phyloP scores from a whole-genome alignment of 2,797 vertebrate genomes.

The Halcyon badia region DNA sequence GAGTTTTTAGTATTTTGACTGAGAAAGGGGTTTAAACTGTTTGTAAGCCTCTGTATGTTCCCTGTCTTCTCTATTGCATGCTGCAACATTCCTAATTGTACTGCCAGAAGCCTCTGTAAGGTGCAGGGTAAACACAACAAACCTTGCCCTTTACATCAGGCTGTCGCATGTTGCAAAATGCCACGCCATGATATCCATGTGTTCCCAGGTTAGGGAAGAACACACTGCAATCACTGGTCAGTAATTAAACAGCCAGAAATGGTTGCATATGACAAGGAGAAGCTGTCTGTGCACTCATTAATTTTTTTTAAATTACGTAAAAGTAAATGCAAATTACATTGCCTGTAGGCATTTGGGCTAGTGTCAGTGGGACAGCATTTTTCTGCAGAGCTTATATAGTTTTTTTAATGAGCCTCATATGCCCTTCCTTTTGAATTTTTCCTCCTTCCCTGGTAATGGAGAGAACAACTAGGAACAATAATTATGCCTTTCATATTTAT shows the following conservation, averaged over 20 bases:
- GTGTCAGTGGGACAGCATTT: fast-evolving
- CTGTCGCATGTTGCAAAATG: fast-evolving
- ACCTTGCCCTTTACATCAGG: background rate
- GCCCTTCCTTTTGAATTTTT: background rate
- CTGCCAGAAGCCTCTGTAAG: background rate
- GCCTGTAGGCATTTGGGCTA: background rate
- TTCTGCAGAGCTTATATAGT: background rate
- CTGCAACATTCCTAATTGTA: fast-evolving
- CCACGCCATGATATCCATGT: fast-evolving
- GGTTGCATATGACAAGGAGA: background rate
- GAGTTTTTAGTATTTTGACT: background rate
- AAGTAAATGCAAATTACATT: background rate
- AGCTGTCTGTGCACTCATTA: background rate
- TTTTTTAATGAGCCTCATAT: background rate
- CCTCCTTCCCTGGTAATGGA: background rate
- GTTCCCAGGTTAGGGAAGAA: background rate
- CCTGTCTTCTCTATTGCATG: fast-evolving
- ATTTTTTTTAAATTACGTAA: background rate
- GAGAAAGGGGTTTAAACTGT: background rate
- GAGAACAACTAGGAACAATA: background rate
- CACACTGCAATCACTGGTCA: fast-evolving
- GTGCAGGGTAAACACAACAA: background rate
- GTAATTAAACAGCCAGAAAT: background rate
- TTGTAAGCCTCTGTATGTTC: background rate
- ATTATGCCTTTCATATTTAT: background rate